A percentile compares a stretch with the other conserved stretches of the same genome.
Evolutionary conservation across 2,113 vertebrate genomes (phyloP).

Genomic region (Psilopogon haemacephalus): DNA sequence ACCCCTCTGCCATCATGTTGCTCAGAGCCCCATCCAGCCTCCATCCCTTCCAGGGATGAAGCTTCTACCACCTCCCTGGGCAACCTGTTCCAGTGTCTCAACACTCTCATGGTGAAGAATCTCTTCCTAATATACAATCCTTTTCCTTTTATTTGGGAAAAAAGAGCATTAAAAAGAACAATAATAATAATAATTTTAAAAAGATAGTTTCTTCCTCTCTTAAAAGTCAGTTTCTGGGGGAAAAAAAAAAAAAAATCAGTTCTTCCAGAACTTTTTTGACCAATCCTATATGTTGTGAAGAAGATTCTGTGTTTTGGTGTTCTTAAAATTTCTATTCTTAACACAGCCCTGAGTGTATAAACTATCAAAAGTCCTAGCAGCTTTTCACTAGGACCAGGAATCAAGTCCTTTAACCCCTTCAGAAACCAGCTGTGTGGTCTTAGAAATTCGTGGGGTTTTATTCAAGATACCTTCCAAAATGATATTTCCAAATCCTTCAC

Average conservation of each 20-base stretch:
- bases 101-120: no score
- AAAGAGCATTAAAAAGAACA: neutral
- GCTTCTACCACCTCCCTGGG: no score
- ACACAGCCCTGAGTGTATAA: neutral
- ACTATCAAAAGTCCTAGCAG: neutral
- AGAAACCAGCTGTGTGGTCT: neutral
- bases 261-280: neutral
- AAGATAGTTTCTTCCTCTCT: neutral
- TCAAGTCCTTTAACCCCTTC: neutral
- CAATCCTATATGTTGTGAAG: neutral
- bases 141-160: neutral
- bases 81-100: no score
- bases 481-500: neutral
- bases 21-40: no score
- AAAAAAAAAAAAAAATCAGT: neutral
- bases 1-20: no score
- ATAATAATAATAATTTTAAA: no score
- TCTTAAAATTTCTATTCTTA: neutral
- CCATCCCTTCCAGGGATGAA: no score
- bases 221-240: neutral
- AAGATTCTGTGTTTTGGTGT: neutral
- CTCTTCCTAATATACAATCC: no score
- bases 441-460: neutral
- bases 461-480: neutral
- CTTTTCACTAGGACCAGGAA: neutral